These are phyloP conservation scores for Lathronympha strigana DNA, from an alignment of 2,888 invertebrate species.

Conservation along the genomic window DNA sequence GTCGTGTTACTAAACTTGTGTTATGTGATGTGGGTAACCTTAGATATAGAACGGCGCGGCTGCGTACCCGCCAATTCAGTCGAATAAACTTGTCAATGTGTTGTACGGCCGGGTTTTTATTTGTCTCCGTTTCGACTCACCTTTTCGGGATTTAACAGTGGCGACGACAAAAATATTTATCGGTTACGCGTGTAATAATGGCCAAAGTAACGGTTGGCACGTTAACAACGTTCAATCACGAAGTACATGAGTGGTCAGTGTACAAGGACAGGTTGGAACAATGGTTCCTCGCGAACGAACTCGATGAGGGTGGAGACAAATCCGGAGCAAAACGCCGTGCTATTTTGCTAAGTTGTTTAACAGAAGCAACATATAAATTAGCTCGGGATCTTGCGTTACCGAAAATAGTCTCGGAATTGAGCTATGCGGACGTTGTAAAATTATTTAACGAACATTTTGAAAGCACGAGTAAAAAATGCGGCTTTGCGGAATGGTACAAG, in stretches of 20 bases:
- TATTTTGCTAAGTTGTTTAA: slow-evolving; percentile 16
- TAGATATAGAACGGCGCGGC: too few relatives aligned
- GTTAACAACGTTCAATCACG: slow-evolving; percentile 1
- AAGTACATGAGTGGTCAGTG: slow-evolving; percentile 11
- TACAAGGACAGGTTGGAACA: slow-evolving; percentile 14
- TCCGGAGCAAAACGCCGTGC: not conserved
- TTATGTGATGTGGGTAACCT: too few relatives aligned
- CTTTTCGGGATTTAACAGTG: slow-evolving; percentile 1
- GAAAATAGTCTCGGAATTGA: not conserved
- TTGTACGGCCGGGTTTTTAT: too few relatives aligned
- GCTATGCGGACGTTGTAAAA: slow-evolving; percentile 16
- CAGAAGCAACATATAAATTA: slow-evolving; percentile 11
- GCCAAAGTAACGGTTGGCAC: slow-evolving; percentile 6
- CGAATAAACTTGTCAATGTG: not conserved
- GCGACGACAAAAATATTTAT: not conserved
- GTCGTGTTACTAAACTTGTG: too few relatives aligned
- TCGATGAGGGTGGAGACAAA: slow-evolving; percentile 1
- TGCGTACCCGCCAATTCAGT: not conserved
- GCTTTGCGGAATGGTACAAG: slow-evolving; percentile 27
- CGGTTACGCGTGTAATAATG: slow-evolving; percentile 2
- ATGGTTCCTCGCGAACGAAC: slow-evolving; percentile 3
- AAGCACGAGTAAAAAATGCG: slow-evolving; percentile 5
- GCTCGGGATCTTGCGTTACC: slow-evolving; percentile 12
- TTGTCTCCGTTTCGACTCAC: not conserved
- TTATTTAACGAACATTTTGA: slow-evolving; percentile 27